Base-by-base conservation (phyloP, 2,113 vertebrate genomes). In the Penelope pileata region DNA sequence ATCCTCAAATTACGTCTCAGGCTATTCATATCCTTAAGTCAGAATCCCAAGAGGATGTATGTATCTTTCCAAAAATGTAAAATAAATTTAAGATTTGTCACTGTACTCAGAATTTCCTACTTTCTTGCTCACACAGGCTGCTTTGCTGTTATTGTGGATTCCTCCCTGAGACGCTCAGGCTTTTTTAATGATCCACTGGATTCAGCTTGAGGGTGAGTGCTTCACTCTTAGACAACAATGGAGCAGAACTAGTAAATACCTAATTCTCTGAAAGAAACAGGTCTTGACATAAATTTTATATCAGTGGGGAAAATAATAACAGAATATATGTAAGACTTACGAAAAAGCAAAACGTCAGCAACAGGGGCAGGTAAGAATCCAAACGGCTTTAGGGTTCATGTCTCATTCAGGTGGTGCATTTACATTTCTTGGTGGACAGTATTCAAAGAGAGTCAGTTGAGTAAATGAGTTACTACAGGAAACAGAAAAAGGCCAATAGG, bases 1-100 rank as follows among this genome's bases (percentile, higher is more conserved):
- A 74, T 88, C 73, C 50, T 81, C 48, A 86, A 23, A 63, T 78
- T 94, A 93, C 30, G 27, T 17, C 32, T 80, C 59, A 62, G 42
- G 10, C n/a, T 74, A 45, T 81, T 81, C 80, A 42, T 40, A 77
- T 2, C 3, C 6, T 3, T 54, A 66, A 77, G 19, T 32, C 2
- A 0, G 42, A 88, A 88, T 78, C 54, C 10, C 30, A 40, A 67
- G 42, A 77, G 16, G 5, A 67, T 67, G 4, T 17, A 53, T 8
- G 18, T 13, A 73, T 48, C 68, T 69, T 83, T 88, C 18, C 59
- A 80, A 90, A 85, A 74, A 40, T 45, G 12, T 12, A 58, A 92
- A 88, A 92, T 56, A 69, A 83, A 69, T 51, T 27, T 51, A 64
- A 91, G 16, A 43, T 73, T 68, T 76, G 7, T 73, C 36, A 10